A percentile compares a stretch with the other conserved stretches of the same genome.
Evolutionary conservation across 1,140 invertebrate genomes (phyloP).

Genomic region (Paraescarpia echinospica): DNA sequence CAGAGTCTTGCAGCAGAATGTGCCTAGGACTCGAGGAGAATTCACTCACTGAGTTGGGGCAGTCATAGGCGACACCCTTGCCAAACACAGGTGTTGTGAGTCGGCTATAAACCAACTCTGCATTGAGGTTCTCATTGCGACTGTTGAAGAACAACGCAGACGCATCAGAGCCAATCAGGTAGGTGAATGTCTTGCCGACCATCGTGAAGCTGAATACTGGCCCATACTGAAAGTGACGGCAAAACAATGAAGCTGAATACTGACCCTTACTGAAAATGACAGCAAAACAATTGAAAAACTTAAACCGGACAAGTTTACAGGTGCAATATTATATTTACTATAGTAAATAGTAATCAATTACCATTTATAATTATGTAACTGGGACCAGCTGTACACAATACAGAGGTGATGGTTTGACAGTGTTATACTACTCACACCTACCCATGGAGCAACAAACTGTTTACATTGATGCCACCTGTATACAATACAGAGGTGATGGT

Average conservation of each 20-base stretch:
- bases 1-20: too few relatives aligned
- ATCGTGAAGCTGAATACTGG: slow-evolving; percentile 52
- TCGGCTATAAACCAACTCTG: slow-evolving; percentile 49
- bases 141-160: slow-evolving; percentile 48
- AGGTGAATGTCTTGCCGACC: slow-evolving; percentile 53
- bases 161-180: slow-evolving; percentile 46
- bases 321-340: background rate
- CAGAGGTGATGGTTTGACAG: too few relatives aligned
- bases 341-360: too few relatives aligned
- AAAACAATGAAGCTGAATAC: slow-evolving; percentile 44
- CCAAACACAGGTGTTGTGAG: slow-evolving; percentile 51
- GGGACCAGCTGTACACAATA: too few relatives aligned
- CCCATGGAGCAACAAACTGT: too few relatives aligned
- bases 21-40: too few relatives aligned
- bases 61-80: slow-evolving; percentile 50
- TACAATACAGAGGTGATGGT: too few relatives aligned
- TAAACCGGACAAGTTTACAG: background rate
- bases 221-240: slow-evolving; percentile 42
- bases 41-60: slow-evolving; percentile 43
- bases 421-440: too few relatives aligned
- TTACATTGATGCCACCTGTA: too few relatives aligned
- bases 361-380: too few relatives aligned
- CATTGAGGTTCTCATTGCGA: slow-evolving; percentile 51
- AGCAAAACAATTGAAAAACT: background rate
- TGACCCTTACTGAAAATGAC: slow-evolving; percentile 46